Evolutionary conservation across 2,113 vertebrate genomes (phyloP).

Genomic region (Larimichthys crocea): DNA sequence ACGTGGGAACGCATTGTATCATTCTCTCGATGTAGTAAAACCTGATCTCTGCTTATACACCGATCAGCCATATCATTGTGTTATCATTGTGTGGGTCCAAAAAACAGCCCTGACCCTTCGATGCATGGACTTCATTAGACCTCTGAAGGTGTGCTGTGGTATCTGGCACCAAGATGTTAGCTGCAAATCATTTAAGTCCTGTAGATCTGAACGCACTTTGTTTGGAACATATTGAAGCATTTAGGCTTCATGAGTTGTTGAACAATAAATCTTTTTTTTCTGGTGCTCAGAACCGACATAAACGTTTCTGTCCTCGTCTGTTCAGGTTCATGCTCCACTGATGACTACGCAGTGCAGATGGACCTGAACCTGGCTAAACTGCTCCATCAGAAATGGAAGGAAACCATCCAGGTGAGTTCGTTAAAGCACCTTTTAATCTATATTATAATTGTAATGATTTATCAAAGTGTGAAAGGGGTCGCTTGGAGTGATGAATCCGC

Average conservation of each 20-base stretch:
- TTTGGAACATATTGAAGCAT: neutral
- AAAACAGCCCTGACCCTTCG: no score
- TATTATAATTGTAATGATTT: neutral
- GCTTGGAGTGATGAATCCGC: neutral
- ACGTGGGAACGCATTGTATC: no score
- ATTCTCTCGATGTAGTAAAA: no score
- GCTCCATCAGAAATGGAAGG: constrained; percentile 98
- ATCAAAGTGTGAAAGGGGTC: neutral
- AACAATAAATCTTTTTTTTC: neutral
- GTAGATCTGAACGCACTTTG: neutral
- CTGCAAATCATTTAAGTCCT: no score
- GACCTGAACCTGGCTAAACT: constrained; percentile 94
- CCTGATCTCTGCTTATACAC: no score
- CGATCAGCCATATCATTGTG: no score
- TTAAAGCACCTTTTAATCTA: neutral
- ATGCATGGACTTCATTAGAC: no score
- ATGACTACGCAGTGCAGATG: constrained; percentile 94
- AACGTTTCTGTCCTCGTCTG: neutral
- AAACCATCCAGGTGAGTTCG: constrained; percentile 91
- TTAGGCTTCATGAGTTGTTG: neutral
- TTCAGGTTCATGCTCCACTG: constrained; percentile 88
- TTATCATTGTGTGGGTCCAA: no score
- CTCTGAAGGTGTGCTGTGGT: no score
- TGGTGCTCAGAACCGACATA: neutral
- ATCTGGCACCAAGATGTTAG: no score